A percentile compares a stretch with the other conserved stretches of the same genome.
Conservation (phyloP, 2,888 invertebrate species). For the Lepidocyrtinus sp. region DNA sequence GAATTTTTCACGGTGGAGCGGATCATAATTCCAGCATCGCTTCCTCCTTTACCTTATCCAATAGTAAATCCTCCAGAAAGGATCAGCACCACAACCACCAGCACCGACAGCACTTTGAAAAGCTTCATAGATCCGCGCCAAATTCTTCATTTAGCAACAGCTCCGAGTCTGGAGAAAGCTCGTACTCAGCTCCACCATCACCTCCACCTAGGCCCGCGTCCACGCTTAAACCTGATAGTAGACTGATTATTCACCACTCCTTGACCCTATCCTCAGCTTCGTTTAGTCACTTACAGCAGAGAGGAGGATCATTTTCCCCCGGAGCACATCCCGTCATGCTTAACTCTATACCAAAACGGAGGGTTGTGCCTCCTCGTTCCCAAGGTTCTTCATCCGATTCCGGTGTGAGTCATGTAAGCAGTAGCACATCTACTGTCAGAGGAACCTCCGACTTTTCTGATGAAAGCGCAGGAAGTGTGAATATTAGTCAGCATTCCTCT, state of each 20-base stretch:
- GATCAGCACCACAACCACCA: constrained; percentile 2
- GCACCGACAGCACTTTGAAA: constrained; percentile 56
- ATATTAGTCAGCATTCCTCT: constrained; percentile 49
- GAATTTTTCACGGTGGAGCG: neutral
- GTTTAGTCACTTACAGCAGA: constrained; percentile 25
- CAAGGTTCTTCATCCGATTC: constrained; percentile 60
- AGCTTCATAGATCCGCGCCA: constrained; percentile 63
- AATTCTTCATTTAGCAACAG: constrained; percentile 66
- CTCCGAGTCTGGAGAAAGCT: constrained; percentile 59
- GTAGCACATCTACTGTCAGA: constrained; percentile 34
- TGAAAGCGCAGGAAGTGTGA: constrained; percentile 57
- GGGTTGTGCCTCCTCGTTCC: constrained; percentile 48
- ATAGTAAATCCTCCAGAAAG: neutral
- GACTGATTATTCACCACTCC: constrained; percentile 51
- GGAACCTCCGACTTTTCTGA: constrained; percentile 51
- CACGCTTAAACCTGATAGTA: constrained; percentile 66
- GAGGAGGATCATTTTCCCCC: constrained; percentile 27
- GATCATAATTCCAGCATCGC: neutral
- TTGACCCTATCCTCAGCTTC: constrained; percentile 15
- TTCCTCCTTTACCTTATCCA: neutral
- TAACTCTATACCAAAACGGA: constrained; percentile 52
- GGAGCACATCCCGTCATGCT: constrained; percentile 15
- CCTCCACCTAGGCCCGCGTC: constrained; percentile 69
- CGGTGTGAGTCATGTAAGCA: constrained; percentile 54
- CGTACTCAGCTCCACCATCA: constrained; percentile 65